These are phyloP conservation scores for Lepisosteus osseus DNA, from an alignment of 2,113 vertebrate species.

Conservation along the genomic window DNA sequence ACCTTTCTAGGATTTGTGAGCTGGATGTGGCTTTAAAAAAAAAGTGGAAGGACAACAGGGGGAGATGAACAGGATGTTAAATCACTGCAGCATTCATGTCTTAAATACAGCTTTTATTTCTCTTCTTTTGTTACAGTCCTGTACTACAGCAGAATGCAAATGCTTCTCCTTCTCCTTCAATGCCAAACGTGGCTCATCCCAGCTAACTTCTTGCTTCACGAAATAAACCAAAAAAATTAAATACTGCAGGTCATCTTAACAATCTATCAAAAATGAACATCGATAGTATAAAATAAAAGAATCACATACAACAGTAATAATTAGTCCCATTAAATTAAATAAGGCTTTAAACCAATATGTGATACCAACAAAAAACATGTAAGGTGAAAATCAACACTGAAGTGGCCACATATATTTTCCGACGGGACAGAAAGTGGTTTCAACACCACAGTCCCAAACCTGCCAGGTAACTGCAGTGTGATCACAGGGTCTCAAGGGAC, in stretches of 20 bases:
- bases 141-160: conserved; percentile 32
- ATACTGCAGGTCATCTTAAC: conserved; percentile 13
- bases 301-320: conserved; percentile 8
- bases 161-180: conserved; percentile 14
- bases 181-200: conserved; percentile 8
- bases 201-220: conserved; percentile 9
- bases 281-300: conserved; percentile 7
- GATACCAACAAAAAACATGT: neutral
- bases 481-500: too few species aligned
- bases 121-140: conserved; percentile 26
- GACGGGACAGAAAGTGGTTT: neutral
- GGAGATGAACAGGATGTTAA: too few species aligned
- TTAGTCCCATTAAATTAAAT: conserved; percentile 29
- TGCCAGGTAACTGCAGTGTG: too few species aligned
- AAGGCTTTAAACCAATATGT: conserved; percentile 28
- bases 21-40: too few species aligned
- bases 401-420: neutral
- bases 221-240: conserved; percentile 19
- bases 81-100: too few species aligned
- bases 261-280: conserved; percentile 13
- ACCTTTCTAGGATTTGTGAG: too few species aligned
- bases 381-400: neutral
- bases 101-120: conserved; percentile 1
- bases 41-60: too few species aligned
- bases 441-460: too few species aligned